Conservation (phyloP, 1,140 invertebrate species). For the Drosophila erecta region DNA sequence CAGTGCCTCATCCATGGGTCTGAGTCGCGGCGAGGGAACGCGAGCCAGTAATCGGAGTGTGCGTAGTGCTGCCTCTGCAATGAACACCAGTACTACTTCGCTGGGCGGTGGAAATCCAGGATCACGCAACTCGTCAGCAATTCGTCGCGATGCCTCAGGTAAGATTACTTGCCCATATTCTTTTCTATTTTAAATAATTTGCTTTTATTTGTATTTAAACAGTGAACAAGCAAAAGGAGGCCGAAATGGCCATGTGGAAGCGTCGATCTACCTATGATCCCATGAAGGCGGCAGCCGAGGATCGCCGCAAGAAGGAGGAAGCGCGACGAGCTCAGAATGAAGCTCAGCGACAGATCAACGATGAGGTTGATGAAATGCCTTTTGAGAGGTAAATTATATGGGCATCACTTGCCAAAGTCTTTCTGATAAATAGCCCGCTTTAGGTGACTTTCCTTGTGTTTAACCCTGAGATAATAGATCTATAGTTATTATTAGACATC, state of each 20-base stretch:
- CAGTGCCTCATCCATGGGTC: slow-evolving; percentile 76
- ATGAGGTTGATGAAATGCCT: slow-evolving; percentile 51
- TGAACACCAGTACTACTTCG: slow-evolving; percentile 75
- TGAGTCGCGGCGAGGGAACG: slow-evolving; percentile 67
- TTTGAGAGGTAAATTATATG: slow-evolving; percentile 75
- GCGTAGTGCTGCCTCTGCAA: slow-evolving; percentile 62
- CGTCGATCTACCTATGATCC: slow-evolving; percentile 95
- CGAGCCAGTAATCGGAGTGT: slow-evolving; percentile 80
- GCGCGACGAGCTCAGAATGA: slow-evolving; percentile 68
- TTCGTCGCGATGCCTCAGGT: slow-evolving; percentile 76
- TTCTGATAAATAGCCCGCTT: neutral
- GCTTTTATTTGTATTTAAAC: neutral
- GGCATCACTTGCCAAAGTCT: neutral
- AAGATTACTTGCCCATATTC: neutral
- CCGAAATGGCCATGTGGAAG: slow-evolving; percentile 96
- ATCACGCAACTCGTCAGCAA: slow-evolving; percentile 66
- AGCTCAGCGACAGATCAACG: slow-evolving; percentile 57
- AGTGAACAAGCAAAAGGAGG: slow-evolving; percentile 89
- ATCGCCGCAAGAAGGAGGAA: slow-evolving; percentile 87
- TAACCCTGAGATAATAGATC: neutral
- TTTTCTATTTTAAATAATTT: neutral
- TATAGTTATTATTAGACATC: neutral
- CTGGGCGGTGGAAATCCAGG: slow-evolving; percentile 53
- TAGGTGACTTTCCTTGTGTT: slow-evolving; percentile 5
- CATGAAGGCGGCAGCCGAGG: slow-evolving; percentile 93